These are phyloP conservation scores for Carettochelys insculpta DNA, from an alignment of 2,113 vertebrate species.

Conservation along the genomic window DNA sequence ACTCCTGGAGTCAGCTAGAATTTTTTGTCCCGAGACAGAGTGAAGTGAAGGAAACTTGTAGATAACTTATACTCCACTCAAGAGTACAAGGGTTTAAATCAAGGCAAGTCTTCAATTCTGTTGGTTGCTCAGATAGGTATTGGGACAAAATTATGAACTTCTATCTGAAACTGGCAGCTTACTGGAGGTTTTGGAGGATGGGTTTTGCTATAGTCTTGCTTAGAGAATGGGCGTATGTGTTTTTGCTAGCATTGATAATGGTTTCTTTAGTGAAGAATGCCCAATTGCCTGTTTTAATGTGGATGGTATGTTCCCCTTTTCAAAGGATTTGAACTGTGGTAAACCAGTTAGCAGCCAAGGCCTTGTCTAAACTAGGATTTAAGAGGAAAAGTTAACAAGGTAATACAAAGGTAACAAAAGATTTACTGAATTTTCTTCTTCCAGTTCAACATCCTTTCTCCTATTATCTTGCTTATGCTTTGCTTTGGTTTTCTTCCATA, in stretches of 20 bases:
- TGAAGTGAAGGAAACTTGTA: no score
- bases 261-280: background rate
- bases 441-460: background rate
- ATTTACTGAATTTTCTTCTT: background rate
- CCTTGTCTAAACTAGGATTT: background rate
- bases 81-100: no score
- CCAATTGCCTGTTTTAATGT: background rate
- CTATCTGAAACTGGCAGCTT: background rate
- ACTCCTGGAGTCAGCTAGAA: no score
- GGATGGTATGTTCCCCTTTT: background rate
- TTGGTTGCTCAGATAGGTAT: background rate
- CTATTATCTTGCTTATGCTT: background rate
- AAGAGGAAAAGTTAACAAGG: background rate
- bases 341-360: background rate
- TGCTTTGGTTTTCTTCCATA: background rate
- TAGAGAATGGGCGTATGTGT: background rate
- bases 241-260: background rate
- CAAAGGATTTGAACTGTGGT: background rate
- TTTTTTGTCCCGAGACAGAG: no score
- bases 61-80: no score
- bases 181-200: background rate
- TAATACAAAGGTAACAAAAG: background rate
- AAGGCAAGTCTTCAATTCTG: background rate
- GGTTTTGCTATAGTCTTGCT: background rate
- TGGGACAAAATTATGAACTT: background rate